Evolutionary conservation across 2,797 vertebrate species (phyloP), one percentile per base, ranked within the genome.

Genomic region (Neosilurus mollespiculum): DNA sequence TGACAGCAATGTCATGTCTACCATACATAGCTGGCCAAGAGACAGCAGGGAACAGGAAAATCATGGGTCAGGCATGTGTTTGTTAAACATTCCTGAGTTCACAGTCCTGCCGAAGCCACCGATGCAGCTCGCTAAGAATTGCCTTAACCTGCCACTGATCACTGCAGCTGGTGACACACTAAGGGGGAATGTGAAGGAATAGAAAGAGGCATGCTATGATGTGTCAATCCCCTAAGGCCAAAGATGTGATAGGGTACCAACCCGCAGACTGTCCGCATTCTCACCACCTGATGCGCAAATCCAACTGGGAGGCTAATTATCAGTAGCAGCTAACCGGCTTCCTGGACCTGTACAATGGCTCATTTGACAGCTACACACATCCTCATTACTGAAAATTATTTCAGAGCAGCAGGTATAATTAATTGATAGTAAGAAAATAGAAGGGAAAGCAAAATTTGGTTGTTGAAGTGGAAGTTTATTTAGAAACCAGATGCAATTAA

Each of bases 271-370:
- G 82, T 87, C 76, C 80, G 86, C 82, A 82, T 89, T 88, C 86
- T 87, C 78, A 85, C 84, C 88, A 89, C 81, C 87, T 87, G 87
- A 90, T 87, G 86, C 12, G 18, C 49, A 43, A 69, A 77, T 84
- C 80, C 86, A 87, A 80, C 72, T 43, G 30, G 85, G 84, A 86
- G 37, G 84, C 85, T 89, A 89, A 89, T 90, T 89, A 90, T 87
- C 77, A 73, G 87, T 62, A 82, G 78, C 72, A 26, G 84, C 84
- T 89, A 88, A 89, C 82, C 79, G 81, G 77, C 82, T 87, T 80
- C 82, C 80, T 80, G 83, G 84, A 81, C 80, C 69, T 66, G 78
- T 80, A 86, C 85, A 89, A 87, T 85, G 86, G 70, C 79, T 80
- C 66, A 62, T 82, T 80, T 85, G 88, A 84, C 62, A 72, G 88